phyloP scores from a whole-genome alignment of 2,113 vertebrate genomes.

The Psilopogon haemacephalus region DNA sequence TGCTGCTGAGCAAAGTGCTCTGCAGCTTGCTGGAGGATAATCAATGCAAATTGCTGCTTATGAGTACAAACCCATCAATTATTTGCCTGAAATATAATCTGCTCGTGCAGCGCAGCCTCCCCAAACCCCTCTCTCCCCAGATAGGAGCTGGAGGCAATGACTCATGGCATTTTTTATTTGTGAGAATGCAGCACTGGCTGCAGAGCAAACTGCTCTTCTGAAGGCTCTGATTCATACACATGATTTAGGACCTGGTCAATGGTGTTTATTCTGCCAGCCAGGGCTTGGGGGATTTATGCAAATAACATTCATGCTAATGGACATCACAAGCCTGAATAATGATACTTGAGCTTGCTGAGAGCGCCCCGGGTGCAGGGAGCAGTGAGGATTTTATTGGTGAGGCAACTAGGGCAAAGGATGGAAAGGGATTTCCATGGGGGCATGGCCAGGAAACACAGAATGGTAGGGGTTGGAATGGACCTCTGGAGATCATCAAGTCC shows the following conservation, averaged over 20 bases:
- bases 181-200: neutral
- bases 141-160: conserved; percentile 33
- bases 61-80: conserved; percentile 32
- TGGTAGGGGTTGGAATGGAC: no score
- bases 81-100: conserved; percentile 10
- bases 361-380: neutral
- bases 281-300: neutral
- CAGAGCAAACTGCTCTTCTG: neutral
- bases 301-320: neutral
- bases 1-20: neutral
- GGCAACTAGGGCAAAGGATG: rapidly evolving
- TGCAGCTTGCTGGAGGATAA: neutral
- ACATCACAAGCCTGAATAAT: rapidly evolving
- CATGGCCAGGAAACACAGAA: neutral
- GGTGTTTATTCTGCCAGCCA: neutral
- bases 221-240: neutral
- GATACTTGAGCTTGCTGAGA: neutral
- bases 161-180: conserved; percentile 22
- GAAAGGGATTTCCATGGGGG: neutral
- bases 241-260: neutral
- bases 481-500: no score
- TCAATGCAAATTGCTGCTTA: conserved; percentile 20
- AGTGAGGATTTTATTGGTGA: neutral
- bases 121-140: neutral
- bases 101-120: neutral